Conservation (phyloP, 1,140 invertebrate species). For the Drosophila chauvacae region DNA sequence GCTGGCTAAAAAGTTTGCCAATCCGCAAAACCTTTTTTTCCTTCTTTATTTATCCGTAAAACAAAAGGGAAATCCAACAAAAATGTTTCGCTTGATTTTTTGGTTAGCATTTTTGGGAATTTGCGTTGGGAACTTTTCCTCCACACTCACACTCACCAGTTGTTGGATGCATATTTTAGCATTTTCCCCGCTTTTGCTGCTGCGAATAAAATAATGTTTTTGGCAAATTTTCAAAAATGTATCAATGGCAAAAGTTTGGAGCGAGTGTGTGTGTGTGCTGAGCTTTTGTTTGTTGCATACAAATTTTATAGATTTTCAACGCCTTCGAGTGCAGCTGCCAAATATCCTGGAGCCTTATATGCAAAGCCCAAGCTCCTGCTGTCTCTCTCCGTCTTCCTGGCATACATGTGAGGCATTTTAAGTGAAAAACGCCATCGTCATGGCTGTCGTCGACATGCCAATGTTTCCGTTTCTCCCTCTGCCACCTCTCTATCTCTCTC, state of each 20-base stretch:
- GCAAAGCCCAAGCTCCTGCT: conserved; percentile 18
- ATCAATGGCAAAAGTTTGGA: conserved; percentile 54
- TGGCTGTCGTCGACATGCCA: conserved; percentile 55
- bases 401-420: conserved; percentile 67
- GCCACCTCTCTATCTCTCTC: conserved; percentile 5
- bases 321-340: conserved; percentile 62
- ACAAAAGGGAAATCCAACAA: conserved; percentile 27
- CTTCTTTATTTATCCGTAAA: conserved; percentile 13
- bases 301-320: conserved; percentile 78
- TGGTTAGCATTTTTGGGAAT: conserved; percentile 29
- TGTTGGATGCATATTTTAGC: conserved; percentile 41
- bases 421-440: conserved; percentile 72
- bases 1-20: conserved; percentile 39
- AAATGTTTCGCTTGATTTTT: conserved; percentile 39
- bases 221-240: conserved; percentile 68
- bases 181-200: conserved; percentile 31
- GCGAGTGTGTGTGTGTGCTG: not conserved
- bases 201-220: conserved; percentile 56
- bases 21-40: conserved; percentile 13
- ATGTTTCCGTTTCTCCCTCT: conserved; percentile 8
- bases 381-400: conserved; percentile 11
- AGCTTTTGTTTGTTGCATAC: conserved; percentile 70
- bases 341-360: conserved; percentile 67
- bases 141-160: not conserved
- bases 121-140: conserved; percentile 28